A percentile compares a stretch with the other conserved stretches of the same genome.
These are phyloP conservation scores for Drosophila sp. DNA, from an alignment of 1,140 invertebrate species.

Conservation along the genomic window DNA sequence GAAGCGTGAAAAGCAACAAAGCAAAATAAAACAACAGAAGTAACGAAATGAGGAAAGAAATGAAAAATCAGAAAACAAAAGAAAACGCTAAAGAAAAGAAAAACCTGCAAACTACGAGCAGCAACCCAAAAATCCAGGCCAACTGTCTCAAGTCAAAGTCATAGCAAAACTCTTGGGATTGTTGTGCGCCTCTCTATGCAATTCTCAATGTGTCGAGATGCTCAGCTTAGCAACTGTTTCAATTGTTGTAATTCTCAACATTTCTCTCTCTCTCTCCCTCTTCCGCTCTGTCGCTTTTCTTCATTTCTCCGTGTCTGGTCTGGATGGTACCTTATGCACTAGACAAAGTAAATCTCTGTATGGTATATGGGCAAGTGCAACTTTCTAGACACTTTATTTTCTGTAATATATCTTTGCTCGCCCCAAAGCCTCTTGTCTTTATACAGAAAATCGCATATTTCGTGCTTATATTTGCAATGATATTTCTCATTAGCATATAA, in stretches of 20 bases:
- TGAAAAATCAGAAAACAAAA: not conserved
- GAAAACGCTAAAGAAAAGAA: constrained; percentile 9
- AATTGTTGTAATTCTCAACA: constrained; percentile 11
- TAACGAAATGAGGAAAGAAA: constrained; percentile 6
- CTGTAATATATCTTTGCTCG: constrained; percentile 8
- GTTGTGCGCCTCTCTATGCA: constrained; percentile 38
- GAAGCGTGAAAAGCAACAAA: constrained; percentile 42
- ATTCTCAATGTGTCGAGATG: constrained; percentile 47
- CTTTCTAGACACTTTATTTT: constrained; percentile 33
- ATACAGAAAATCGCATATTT: no score
- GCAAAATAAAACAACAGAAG: constrained; percentile 31
- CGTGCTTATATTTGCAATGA: no score
- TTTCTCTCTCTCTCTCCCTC: not conserved
- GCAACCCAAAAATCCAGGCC: constrained; percentile 46
- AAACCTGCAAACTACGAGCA: constrained; percentile 23
- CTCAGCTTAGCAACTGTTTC: constrained; percentile 24
- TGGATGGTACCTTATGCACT: constrained; percentile 2
- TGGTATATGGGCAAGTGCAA: constrained; percentile 21
- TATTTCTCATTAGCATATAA: no score
- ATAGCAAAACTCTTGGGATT: constrained; percentile 25
- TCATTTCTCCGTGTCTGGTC: constrained; percentile 5
- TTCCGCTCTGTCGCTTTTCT: not conserved
- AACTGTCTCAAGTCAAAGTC: constrained; percentile 35
- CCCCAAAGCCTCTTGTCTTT: not conserved
- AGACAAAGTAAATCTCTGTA: constrained; percentile 12